Percentiles rank a stretch among this genome's conserved stretches.
Evolutionary conservation across 2,888 invertebrate genomes (phyloP).

Genomic region (Drosophila formosana): DNA sequence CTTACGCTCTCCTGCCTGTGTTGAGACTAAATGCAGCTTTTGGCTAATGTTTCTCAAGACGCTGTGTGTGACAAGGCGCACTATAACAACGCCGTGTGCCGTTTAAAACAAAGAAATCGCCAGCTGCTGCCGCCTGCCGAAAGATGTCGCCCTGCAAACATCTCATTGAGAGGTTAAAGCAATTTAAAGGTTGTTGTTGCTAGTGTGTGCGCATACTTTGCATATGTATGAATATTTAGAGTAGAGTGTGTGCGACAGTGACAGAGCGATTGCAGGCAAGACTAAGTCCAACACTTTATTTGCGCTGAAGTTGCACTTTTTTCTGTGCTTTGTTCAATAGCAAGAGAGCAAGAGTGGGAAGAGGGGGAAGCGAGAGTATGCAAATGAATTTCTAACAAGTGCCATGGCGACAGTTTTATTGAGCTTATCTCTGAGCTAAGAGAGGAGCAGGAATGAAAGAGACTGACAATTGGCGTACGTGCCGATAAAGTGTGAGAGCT

Average conservation of each 20-base stretch:
- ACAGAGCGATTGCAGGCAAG: neutral
- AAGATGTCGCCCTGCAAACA: slow-evolving; percentile 22
- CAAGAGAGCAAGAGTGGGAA: neutral
- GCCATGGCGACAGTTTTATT: slow-evolving; percentile 77
- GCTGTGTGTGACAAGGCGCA: neutral
- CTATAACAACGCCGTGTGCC: neutral
- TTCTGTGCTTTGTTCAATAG: slow-evolving; percentile 59
- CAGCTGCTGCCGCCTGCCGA: slow-evolving; percentile 2
- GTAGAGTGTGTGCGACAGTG: slow-evolving; percentile 4
- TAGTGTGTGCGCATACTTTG: slow-evolving; percentile 66
- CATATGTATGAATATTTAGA: slow-evolving; percentile 62
- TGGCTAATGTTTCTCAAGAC: slow-evolving; percentile 31
- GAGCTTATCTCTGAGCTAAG: slow-evolving; percentile 71
- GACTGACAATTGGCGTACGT: slow-evolving; percentile 53
- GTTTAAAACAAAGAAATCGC: slow-evolving; percentile 18
- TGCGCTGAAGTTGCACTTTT: slow-evolving; percentile 73
- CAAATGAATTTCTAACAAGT: slow-evolving; percentile 76
- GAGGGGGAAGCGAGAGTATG: slow-evolving; percentile 43
- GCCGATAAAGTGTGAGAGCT: slow-evolving; percentile 40
- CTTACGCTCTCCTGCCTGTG: neutral
- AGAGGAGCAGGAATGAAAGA: slow-evolving; percentile 10
- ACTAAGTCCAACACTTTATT: slow-evolving; percentile 60
- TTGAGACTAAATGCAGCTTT: slow-evolving; percentile 30
- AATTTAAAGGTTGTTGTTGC: slow-evolving; percentile 53
- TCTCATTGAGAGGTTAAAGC: slow-evolving; percentile 66